These are phyloP conservation scores for Smutsia temminckii DNA, from an alignment of 2,797 vertebrate genomes.

Conservation along the genomic window DNA sequence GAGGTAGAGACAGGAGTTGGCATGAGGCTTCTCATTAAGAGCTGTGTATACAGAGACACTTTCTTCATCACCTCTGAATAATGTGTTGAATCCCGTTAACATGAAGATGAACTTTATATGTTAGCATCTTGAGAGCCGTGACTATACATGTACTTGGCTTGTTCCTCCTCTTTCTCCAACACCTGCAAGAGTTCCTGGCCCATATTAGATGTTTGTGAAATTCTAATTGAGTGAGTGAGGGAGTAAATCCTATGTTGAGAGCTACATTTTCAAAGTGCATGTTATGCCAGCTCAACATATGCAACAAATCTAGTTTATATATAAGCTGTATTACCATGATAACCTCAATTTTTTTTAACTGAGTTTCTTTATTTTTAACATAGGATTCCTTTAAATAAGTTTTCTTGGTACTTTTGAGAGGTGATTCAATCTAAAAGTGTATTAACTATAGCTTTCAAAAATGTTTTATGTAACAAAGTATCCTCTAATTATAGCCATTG, in stretches of 20 bases:
- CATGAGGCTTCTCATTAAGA: background rate
- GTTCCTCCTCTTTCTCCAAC: background rate
- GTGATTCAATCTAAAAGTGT: background rate
- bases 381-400: background rate
- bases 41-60: background rate
- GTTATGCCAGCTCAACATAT: background rate
- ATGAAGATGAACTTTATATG: background rate
- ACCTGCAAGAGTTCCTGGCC: background rate
- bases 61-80: background rate
- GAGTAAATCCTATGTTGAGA: background rate
- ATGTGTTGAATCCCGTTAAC: background rate
- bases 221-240: background rate
- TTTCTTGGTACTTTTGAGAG: background rate
- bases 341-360: background rate
- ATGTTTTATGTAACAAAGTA: background rate
- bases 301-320: background rate
- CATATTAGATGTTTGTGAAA: background rate
- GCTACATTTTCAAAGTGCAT: background rate
- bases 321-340: background rate
- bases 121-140: background rate
- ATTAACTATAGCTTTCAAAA: background rate
- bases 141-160: background rate
- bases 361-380: background rate
- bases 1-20: background rate
- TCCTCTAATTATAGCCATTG: background rate